A percentile compares a stretch with the other conserved stretches of the same genome.
Conservation (phyloP, 2,888 invertebrate genomes). For the Abrostola triplasia region DNA sequence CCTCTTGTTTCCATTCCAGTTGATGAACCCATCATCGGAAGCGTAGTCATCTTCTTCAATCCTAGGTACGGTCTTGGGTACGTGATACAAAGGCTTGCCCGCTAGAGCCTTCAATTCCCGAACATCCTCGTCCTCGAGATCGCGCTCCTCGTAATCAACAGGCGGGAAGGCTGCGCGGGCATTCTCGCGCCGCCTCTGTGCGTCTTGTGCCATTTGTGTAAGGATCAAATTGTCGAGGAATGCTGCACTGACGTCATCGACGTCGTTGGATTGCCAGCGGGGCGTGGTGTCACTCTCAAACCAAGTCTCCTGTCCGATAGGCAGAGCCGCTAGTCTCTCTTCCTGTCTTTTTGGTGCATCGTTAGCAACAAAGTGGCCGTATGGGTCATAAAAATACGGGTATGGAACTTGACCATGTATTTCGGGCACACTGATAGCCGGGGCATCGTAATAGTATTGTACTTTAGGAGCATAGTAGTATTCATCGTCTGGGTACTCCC, state of each 20-base stretch:
- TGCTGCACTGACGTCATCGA: conserved; percentile 89
- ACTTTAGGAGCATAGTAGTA: conserved; percentile 87
- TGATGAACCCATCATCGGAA: conserved; percentile 85
- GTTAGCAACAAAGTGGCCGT: conserved; percentile 85
- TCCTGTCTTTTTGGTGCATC: conserved; percentile 90
- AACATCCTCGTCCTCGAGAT: conserved; percentile 90
- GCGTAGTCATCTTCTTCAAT: conserved; percentile 83
- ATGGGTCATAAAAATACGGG: conserved; percentile 82
- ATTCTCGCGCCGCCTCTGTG: conserved; percentile 83
- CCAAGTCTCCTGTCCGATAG: conserved; percentile 91
- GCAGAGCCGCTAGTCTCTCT: conserved; percentile 89
- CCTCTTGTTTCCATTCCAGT: conserved; percentile 86
- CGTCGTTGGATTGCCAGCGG: conserved; percentile 79
- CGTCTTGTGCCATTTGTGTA: conserved; percentile 90
- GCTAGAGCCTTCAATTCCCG: conserved; percentile 90
- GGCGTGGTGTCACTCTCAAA: conserved; percentile 87
- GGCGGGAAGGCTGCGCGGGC: conserved; percentile 81
- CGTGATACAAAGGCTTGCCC: conserved; percentile 85
- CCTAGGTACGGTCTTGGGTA: conserved; percentile 80
- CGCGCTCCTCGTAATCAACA: conserved; percentile 78
- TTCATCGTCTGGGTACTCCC: conserved; percentile 87
- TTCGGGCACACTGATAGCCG: conserved; percentile 77
- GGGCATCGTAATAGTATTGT: conserved; percentile 82
- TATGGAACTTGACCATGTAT: conserved; percentile 80
- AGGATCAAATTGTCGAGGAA: conserved; percentile 91